Evolutionary conservation across 2,888 invertebrate species (phyloP), one percentile per base, ranked within the genome.

Genomic region (Dascillus cervinus): DNA sequence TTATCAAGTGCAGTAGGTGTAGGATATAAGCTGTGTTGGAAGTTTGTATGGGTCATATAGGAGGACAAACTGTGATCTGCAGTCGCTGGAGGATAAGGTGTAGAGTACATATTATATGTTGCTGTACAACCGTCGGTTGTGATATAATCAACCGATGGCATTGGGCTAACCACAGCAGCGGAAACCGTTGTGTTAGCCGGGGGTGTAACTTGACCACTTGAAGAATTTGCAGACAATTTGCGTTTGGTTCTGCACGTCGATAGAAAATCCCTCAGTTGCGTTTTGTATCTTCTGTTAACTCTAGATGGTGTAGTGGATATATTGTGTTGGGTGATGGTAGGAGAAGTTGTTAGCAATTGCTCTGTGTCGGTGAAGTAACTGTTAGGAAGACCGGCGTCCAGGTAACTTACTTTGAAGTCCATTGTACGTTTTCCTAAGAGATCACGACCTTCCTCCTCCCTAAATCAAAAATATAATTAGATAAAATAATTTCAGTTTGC

Each of bases 371-470:
- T 84, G 67, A 91, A 89, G 67, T 91, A 91, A 32, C 84, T 80
- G 55, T 88, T 91, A 9, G 90, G 89, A 43, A 94, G 72, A 9
- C 91, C 91, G 0, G 91, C 91, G 61, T 94, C 94, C 54, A 96
- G 74, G 67, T 97, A 97, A 61, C 95, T 95, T 32, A 92, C 92
- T 75, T 97, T 96, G 67, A 96, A 97, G 67, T 97, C 96, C 88
- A 95, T 95, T 3, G 96, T 97, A 44, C 98, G 77, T 66, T 99
- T 98, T 17, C 96, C 96, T 26, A 97, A 73, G 39, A 98, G 70
- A 66, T 97, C 97, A 44, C 92, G 79, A 6, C 98, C 98, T 71
- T 98, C 98, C 66, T 98, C 98, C 62, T 98, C 97, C 79, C 92
- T 94, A 66, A 25, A 20, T 11, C n/a, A 13, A 33, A 21, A 10